Evolutionary conservation across 2,113 vertebrate species (phyloP).

Genomic region (Osmerus mordax): DNA sequence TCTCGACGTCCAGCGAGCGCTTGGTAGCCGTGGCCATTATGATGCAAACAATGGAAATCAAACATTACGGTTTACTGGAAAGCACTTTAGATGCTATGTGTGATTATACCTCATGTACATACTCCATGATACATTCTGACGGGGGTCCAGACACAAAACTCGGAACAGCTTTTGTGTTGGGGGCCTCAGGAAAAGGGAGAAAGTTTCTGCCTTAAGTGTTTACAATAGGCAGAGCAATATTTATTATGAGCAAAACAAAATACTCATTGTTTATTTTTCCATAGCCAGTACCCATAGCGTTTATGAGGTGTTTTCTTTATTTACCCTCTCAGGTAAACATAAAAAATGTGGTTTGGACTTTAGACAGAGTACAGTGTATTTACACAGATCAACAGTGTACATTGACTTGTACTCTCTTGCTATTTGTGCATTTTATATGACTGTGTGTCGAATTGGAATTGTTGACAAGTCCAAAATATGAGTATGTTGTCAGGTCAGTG

Average conservation of each 20-base stretch:
- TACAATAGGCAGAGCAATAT: conserved; percentile 52
- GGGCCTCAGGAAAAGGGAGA: conserved; percentile 50
- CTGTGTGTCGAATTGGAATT: no score
- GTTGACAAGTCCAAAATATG: no score
- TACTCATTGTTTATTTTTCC: conserved; percentile 34
- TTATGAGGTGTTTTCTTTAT: no score
- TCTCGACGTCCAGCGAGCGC: conserved; percentile 33
- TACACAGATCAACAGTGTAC: no score
- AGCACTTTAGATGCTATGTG: conserved; percentile 70
- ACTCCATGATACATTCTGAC: conserved; percentile 48
- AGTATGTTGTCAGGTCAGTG: no score
- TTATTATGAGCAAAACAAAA: conserved; percentile 63
- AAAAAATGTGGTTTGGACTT: no score
- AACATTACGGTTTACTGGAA: conserved; percentile 66
- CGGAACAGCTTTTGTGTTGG: conserved; percentile 72
- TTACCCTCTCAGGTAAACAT: no score
- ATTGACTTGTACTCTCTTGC: no score
- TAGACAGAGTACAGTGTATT: no score
- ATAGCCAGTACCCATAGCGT: no score
- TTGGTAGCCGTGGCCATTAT: conserved; percentile 59
- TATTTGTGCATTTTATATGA: no score
- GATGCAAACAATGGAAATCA: conserved; percentile 72
- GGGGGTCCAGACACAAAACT: conserved; percentile 68
- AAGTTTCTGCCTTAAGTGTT: conserved; percentile 46
- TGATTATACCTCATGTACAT: conserved; percentile 67